Percentiles rank a stretch among this genome's conserved stretches.
Conservation (phyloP, 2,113 vertebrate genomes). For the Paracanthobrama guichenoti region DNA sequence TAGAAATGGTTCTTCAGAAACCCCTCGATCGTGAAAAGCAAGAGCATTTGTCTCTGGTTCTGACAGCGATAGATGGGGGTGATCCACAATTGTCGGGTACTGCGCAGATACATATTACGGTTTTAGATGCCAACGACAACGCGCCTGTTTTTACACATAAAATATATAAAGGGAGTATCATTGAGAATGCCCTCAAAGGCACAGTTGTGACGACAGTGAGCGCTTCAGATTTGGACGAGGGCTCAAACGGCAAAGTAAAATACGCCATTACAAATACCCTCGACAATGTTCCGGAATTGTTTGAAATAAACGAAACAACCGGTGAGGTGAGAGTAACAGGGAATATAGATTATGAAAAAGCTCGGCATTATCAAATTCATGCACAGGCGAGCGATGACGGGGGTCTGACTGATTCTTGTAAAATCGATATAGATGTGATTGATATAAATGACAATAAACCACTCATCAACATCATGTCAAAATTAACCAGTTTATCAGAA, state of each 20-base stretch:
- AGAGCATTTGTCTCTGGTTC: not conserved
- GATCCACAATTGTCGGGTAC: conserved; percentile 7
- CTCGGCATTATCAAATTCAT: conserved; percentile 59
- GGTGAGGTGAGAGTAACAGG: conserved; percentile 68
- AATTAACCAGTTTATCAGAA: conserved; percentile 25
- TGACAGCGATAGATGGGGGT: conserved; percentile 36
- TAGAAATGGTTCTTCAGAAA: conserved; percentile 51
- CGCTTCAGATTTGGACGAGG: too few relatives aligned
- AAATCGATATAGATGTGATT: conserved; percentile 67
- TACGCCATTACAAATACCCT: too few relatives aligned
- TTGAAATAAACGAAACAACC: conserved; percentile 47
- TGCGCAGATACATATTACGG: conserved; percentile 16
- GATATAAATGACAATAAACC: conserved; percentile 72
- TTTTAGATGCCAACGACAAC: conserved; percentile 57
- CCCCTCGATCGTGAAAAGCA: conserved; percentile 40
- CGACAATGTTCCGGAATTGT: too few relatives aligned
- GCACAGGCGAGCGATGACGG: conserved; percentile 73
- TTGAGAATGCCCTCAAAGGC: not conserved
- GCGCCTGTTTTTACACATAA: conserved; percentile 33
- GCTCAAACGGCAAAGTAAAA: too few relatives aligned
- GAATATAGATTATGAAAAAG: conserved; percentile 71
- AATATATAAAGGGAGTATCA: too few relatives aligned
- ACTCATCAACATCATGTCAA: conserved; percentile 61
- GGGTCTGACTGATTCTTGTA: conserved; percentile 53
- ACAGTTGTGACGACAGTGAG: conserved; percentile 41